Base-by-base conservation (phyloP, 2,113 vertebrate species). In the Tetraodon nigroviridis region DNA sequence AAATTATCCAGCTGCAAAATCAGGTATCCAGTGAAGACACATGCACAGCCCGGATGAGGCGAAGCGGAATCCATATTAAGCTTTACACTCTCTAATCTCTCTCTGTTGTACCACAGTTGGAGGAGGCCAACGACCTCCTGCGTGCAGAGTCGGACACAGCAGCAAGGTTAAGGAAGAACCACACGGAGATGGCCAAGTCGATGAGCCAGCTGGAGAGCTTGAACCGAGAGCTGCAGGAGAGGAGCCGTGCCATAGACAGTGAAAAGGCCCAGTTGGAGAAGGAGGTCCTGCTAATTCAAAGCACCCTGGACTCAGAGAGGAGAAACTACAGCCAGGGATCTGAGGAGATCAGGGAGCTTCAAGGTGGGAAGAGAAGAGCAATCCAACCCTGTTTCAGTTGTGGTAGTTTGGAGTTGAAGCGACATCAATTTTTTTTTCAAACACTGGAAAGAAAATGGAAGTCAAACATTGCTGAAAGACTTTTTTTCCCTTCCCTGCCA, bases 71-170 rank as follows among this genome's bases (percentile, higher is more conserved):
- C 17, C 20, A 11, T 16, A 20, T 37, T 13, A 8, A 68, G 37
- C 19, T 4, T 17, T 13, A n/a, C 3, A 6, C 24, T 27, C 7
- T n/a, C 11, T 7, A n/a, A n/a, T n/a, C 16, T 48, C 2, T 48
- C 18, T 48, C 42, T 16, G 14, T 48, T 48, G n/a, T 7, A 17
- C 44, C 40, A 75, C 80, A 99, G 97, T 89, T 99, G 82, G 92
- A 95, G 81, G 97, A 97, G 86, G 93, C 95, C 68, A 98, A 98
- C 53, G 94, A 95, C 85, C 87, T 97, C 73, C 86, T 98, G 73
- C 93, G 97, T 21, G 93, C 92, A 2, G 97, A 99, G 85, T 96
- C 96, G 0, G 97, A 99, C 86, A 95, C 95, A 3, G 95, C 93
- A 14, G 95, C 90, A 45, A 93, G 97, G 51, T 73, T 98, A 69